Base-by-base conservation (phyloP, 2,113 vertebrate species). In the Paramisgurnus dabryanus region DNA sequence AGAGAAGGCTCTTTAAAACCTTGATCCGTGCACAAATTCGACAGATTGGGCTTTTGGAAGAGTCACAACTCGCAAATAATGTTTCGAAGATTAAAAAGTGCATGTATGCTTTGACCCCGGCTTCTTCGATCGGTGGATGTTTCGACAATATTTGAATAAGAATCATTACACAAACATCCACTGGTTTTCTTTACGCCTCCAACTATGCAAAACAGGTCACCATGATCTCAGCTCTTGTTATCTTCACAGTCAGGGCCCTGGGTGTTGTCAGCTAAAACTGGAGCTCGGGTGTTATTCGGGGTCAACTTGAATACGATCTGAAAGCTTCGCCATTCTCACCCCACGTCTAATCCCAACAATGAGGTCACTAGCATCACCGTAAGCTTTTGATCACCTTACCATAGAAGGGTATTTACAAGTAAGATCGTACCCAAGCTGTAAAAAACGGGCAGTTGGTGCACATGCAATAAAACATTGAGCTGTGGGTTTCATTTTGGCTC, bases 121-220 rank as follows among this genome's bases (percentile, higher is more conserved):
- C 22, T 10, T 7, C 45, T 63, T 63, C 40, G 57, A 40, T 55
- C 34, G n/a, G 10, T 34, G 57, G 63, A 18, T 49, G 61, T 41
- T 61, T 45, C 15, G 12, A 41, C 63, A 7, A 7, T 12, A 6
- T 34, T 18, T 4, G n/a, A 17, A 40, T 39, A 17, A n/a, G 2
- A 6, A 58, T n/a, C 53, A 27, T 6, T 17, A 12, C 57, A 7
- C 18, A 6, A 11, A 4, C 67, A 50, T 39, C 41, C 57, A 0
- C 12, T 77, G 65, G 72, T 69, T 77, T 72, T 72, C 50, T 27
- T 61, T 76, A 34, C n/a, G 34, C 27, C 78, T 72, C 70, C 27
- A 77, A 77, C 43, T 71, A 84, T 72, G 82, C 73, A 80, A 80
- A 80, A 34, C 43, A 1, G 41, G 0, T 8, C 4, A n/a, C 7